phyloP scores from a whole-genome alignment of 2,888 invertebrate species.

The Eristalis pertinax region DNA sequence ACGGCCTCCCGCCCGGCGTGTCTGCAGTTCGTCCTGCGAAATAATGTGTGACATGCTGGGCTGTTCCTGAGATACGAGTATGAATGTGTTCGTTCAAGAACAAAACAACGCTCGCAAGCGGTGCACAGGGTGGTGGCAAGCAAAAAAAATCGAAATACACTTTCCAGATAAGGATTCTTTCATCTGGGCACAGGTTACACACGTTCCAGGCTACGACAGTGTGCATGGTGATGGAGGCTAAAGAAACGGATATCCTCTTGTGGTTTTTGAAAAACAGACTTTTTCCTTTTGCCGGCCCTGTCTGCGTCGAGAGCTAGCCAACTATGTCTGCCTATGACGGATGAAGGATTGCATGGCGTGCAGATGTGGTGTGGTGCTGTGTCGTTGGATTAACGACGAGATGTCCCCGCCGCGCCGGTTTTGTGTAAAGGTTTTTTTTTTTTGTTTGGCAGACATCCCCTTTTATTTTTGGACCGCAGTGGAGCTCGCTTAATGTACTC shows the following conservation, averaged over 20 bases:
- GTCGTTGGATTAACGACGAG: neutral
- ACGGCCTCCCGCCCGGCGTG: neutral
- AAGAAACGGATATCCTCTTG: neutral
- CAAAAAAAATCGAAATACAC: slow-evolving; percentile 6
- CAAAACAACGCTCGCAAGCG: neutral
- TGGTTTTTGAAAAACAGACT: neutral
- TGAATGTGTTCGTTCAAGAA: neutral
- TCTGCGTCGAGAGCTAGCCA: neutral
- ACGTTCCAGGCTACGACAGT: neutral
- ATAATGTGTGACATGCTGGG: slow-evolving; percentile 42
- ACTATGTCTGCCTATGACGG: neutral
- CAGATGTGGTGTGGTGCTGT: neutral
- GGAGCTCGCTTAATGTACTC: slow-evolving; percentile 18
- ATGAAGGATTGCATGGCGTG: neutral
- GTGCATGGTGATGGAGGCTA: neutral
- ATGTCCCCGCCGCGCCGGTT: neutral
- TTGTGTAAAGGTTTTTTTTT: neutral
- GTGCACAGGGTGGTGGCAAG: neutral
- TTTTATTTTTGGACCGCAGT: neutral
- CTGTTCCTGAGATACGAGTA: slow-evolving; percentile 44
- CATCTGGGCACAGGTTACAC: slow-evolving; percentile 9
- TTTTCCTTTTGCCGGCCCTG: neutral
- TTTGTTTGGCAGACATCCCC: neutral
- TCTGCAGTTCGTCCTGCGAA: slow-evolving; percentile 18
- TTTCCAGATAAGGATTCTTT: slow-evolving; percentile 43